Evolutionary conservation across 2,888 invertebrate genomes (phyloP).

Genomic region (Linnaemya tessellans): DNA sequence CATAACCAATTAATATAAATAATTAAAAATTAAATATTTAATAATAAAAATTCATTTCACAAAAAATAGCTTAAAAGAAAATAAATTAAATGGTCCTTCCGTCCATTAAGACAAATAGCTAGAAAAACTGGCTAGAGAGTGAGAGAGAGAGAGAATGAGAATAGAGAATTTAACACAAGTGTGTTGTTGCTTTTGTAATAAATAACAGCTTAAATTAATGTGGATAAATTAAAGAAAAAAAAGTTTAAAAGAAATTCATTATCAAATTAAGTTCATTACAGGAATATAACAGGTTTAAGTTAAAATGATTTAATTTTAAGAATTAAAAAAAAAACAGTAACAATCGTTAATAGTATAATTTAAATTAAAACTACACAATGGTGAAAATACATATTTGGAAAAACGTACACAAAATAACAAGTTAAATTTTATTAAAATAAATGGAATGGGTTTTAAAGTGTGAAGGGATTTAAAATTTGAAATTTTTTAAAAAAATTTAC

Average conservation of each 20-base stretch:
- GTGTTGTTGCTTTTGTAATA: constrained; percentile 48
- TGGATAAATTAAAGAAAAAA: constrained; percentile 19
- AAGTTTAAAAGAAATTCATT: background rate
- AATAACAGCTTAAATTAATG: constrained; percentile 69
- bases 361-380: constrained; percentile 60
- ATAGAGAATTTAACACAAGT: too few relatives aligned
- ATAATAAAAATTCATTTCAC: constrained; percentile 39
- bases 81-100: constrained; percentile 41
- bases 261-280: constrained; percentile 22
- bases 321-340: constrained; percentile 51
- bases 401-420: constrained; percentile 37
- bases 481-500: constrained; percentile 58
- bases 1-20: constrained; percentile 82
- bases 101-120: background rate
- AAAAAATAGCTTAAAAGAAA: constrained; percentile 47
- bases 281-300: constrained; percentile 51
- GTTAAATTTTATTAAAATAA: constrained; percentile 15
- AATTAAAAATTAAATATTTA: constrained; percentile 75
- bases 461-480: constrained; percentile 28
- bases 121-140: background rate
- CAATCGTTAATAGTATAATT: constrained; percentile 49
- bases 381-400: constrained; percentile 21
- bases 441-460: constrained; percentile 57
- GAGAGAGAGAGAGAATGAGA: background rate
- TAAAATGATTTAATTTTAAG: constrained; percentile 8